Conservation (phyloP, 2,888 invertebrate species). For the Antheraea yamamai region DNA sequence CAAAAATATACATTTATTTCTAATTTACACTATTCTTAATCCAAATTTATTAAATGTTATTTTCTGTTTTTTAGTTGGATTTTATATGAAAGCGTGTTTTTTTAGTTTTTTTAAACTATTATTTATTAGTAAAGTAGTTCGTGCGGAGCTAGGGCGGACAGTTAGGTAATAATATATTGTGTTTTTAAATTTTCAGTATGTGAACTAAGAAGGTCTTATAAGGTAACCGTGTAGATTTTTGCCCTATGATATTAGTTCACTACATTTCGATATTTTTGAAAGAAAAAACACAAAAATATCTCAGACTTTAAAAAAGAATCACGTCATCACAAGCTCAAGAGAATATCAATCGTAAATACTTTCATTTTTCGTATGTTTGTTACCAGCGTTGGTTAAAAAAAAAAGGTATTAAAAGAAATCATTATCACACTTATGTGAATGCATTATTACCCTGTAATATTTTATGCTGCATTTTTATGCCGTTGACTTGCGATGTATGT, state of each 20-base stretch:
- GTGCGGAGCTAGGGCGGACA: too few relatives aligned
- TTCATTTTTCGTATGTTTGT: slow-evolving; percentile 36
- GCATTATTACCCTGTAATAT: neutral
- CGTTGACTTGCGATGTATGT: neutral
- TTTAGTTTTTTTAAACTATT: too few relatives aligned
- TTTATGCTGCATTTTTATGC: neutral
- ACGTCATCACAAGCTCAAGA: neutral
- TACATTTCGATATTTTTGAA: neutral
- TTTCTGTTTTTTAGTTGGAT: too few relatives aligned
- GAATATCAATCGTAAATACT: slow-evolving; percentile 29
- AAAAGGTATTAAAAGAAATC: neutral
- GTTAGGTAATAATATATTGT: neutral
- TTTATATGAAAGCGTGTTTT: too few relatives aligned
- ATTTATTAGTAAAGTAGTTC: too few relatives aligned
- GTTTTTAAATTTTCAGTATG: neutral
- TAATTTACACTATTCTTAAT: too few relatives aligned
- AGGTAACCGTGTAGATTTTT: neutral
- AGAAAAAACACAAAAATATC: neutral
- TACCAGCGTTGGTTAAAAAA: neutral
- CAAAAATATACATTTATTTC: too few relatives aligned
- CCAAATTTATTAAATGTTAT: too few relatives aligned
- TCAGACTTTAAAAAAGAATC: neutral
- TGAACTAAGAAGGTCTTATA: neutral
- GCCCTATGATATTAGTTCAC: neutral
- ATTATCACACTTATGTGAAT: slow-evolving; percentile 4